Conservation (phyloP, 2,797 vertebrate genomes). For the Phalloptychus januarius region DNA sequence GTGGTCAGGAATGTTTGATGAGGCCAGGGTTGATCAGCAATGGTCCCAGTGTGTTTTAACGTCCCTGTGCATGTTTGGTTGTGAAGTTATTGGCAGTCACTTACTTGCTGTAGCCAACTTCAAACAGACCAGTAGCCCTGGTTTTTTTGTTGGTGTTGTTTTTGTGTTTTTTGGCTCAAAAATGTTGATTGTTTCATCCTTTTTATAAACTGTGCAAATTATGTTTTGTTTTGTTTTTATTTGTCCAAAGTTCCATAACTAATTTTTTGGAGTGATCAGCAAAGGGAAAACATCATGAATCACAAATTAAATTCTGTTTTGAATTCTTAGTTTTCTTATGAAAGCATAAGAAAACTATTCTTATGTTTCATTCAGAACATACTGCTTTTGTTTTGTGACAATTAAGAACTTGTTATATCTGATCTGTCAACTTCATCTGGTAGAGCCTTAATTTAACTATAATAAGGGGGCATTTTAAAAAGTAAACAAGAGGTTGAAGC, state of each 20-base stretch:
- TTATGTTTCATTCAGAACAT: not conserved
- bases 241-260: not conserved
- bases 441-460: not conserved
- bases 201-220: not conserved
- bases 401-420: not conserved
- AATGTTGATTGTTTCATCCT: not conserved
- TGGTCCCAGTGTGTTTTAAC: not conserved
- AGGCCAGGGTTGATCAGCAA: not conserved
- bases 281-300: not conserved
- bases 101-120: not conserved
- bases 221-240: not conserved
- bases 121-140: slow-evolving; percentile 1
- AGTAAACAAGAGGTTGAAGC: not conserved
- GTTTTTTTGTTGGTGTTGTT: too few species aligned
- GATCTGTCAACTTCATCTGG: not conserved
- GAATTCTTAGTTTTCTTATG: not conserved
- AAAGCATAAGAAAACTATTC: too few species aligned
- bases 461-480: not conserved
- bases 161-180: not conserved
- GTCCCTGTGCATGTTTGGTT: not conserved
- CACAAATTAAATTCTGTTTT: not conserved
- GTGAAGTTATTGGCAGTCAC: not conserved
- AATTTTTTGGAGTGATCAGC: not conserved
- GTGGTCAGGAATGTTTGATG: not conserved
- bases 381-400: not conserved